These are phyloP conservation scores for Tinea pellionella DNA, from an alignment of 2,888 invertebrate genomes.

Conservation along the genomic window DNA sequence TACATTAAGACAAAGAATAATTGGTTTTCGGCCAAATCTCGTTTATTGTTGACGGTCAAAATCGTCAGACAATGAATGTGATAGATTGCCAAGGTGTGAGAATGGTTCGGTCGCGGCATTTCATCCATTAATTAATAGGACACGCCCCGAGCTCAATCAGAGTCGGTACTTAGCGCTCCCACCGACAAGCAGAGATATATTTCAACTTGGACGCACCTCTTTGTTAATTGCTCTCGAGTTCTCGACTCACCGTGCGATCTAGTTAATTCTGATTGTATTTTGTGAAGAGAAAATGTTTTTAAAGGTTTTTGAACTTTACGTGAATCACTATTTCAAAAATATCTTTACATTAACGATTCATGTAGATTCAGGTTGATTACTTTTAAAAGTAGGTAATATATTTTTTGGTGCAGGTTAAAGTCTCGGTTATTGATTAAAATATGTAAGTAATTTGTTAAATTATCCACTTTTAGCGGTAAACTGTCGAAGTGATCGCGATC, in stretches of 20 bases:
- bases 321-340: no score
- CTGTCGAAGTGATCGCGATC: constrained; percentile 11
- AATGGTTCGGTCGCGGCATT: constrained; percentile 48
- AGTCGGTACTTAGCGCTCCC: constrained; percentile 14
- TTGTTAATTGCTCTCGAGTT: constrained; percentile 37
- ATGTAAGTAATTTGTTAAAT: not conserved
- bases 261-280: not conserved
- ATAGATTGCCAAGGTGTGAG: constrained; percentile 62
- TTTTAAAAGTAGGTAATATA: no score
- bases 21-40: constrained; percentile 46
- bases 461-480: constrained; percentile 8
- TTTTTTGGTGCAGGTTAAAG: not conserved
- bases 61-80: constrained; percentile 55
- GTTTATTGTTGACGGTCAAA: constrained; percentile 60
- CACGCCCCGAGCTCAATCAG: constrained; percentile 59
- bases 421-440: not conserved
- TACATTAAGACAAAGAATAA: constrained; percentile 26
- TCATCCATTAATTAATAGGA: constrained; percentile 62
- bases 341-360: no score
- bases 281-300: not conserved
- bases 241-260: not conserved
- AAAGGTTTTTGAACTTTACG: no score
- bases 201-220: constrained; percentile 53
- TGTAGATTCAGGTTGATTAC: no score
- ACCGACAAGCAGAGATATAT: constrained; percentile 33